These are phyloP conservation scores for Euspilapteryx auroguttella DNA, from an alignment of 2,888 invertebrate genomes.

Conservation along the genomic window DNA sequence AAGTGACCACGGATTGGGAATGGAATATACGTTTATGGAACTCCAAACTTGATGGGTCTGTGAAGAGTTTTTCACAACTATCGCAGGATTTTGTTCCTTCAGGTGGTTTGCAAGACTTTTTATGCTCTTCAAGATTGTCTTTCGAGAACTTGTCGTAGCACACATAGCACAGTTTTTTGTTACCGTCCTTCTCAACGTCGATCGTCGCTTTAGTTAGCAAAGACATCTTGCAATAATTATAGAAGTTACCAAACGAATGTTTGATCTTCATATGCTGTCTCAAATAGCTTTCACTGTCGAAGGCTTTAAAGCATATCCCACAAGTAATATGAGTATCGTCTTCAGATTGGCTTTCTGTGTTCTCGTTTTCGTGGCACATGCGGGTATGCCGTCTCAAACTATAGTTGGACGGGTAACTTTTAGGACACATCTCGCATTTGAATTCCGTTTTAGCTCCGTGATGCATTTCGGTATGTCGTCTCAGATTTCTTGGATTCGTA, in stretches of 20 bases:
- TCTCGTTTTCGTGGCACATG: constrained; percentile 14
- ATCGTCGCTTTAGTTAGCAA: constrained; percentile 14
- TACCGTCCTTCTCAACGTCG: background rate
- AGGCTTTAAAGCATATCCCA: constrained; percentile 18
- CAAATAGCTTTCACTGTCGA: constrained; percentile 18
- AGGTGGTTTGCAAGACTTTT: constrained; percentile 27
- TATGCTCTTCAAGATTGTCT: constrained; percentile 24
- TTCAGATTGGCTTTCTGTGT: constrained; percentile 10
- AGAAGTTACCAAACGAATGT: constrained; percentile 31
- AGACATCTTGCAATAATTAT: constrained; percentile 27
- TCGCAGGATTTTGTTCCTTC: constrained; percentile 24
- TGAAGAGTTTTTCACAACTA: constrained; percentile 37
- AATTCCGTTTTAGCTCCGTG: constrained; percentile 26
- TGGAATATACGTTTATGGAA: constrained; percentile 38
- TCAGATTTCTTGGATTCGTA: constrained; percentile 27
- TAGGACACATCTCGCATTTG: constrained; percentile 29
- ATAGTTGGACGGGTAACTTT: constrained; percentile 33
- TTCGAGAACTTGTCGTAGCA: constrained; percentile 36
- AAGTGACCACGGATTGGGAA: constrained; percentile 29
- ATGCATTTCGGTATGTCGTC: constrained; percentile 28
- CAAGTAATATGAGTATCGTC: constrained; percentile 12
- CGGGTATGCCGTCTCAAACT: constrained; percentile 24
- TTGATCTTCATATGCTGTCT: constrained; percentile 27
- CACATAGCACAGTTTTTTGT: constrained; percentile 28
- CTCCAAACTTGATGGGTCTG: constrained; percentile 30